Conservation (phyloP, 2,888 invertebrate species). For the Philaethria dido region DNA sequence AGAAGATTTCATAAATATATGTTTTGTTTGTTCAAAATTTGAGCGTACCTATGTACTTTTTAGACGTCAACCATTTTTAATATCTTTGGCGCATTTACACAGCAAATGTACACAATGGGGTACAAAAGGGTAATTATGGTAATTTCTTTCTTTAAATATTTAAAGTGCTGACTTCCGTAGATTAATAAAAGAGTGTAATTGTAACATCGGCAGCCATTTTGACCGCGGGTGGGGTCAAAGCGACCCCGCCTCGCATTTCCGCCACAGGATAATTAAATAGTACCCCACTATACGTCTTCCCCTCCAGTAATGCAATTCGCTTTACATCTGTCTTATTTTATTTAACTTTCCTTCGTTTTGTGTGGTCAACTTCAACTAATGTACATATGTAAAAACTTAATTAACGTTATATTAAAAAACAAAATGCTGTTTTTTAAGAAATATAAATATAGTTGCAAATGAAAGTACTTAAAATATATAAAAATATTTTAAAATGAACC, state of each 20-base stretch:
- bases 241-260: conserved; percentile 81
- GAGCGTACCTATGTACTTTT: neutral
- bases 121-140: conserved; percentile 48
- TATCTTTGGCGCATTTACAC: conserved; percentile 36
- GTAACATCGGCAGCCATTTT: conserved; percentile 79
- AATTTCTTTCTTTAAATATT: conserved; percentile 54
- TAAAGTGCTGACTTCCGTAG: conserved; percentile 62
- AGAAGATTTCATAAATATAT: no score
- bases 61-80: conserved; percentile 9
- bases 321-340: conserved; percentile 53
- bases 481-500: no score
- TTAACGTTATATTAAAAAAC: neutral
- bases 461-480: no score
- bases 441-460: no score
- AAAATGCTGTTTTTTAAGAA: neutral
- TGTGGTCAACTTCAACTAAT: conserved; percentile 6
- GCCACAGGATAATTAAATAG: conserved; percentile 79
- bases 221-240: conserved; percentile 79
- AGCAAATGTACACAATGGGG: conserved; percentile 44
- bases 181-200: conserved; percentile 72
- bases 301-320: conserved; percentile 68
- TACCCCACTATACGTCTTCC: conserved; percentile 75
- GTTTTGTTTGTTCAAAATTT: no score
- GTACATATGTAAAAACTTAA: neutral
- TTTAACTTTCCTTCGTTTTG: conserved; percentile 44